phyloP scores from a whole-genome alignment of 2,797 vertebrate species.

The Clarias laeviceps region DNA sequence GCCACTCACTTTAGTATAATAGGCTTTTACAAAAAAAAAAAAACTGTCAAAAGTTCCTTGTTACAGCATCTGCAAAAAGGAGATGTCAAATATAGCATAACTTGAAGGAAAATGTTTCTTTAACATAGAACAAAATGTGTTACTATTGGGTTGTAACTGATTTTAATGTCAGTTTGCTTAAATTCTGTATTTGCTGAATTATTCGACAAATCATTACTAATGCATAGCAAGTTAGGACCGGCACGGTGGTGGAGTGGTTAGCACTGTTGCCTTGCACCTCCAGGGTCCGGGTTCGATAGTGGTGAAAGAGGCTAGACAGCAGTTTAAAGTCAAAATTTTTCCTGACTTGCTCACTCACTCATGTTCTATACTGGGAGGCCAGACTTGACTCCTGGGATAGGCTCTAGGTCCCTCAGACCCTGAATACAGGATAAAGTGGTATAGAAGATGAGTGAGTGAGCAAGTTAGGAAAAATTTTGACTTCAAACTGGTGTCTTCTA shows the following conservation, averaged over 20 bases:
- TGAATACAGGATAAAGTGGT: too few relatives aligned
- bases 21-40: not conserved
- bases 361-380: too few relatives aligned
- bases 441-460: too few relatives aligned
- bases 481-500: not conserved
- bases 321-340: not conserved
- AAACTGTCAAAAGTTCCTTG: not conserved
- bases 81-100: not conserved
- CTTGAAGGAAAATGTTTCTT: not conserved
- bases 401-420: too few relatives aligned
- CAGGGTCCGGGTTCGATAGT: not conserved
- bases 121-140: not conserved
- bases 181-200: not conserved
- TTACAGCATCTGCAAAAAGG: not conserved
- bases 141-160: not conserved
- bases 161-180: not conserved
- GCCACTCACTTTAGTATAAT: slow-evolving; percentile 29
- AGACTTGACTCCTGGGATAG: too few relatives aligned
- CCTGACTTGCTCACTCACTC: not conserved
- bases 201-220: not conserved
- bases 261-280: too few relatives aligned
- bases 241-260: too few relatives aligned
- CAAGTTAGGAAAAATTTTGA: not conserved
- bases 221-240: not conserved
- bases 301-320: not conserved